These are phyloP conservation scores for Argopecten irradians DNA, from an alignment of 1,140 invertebrate species.

Conservation along the genomic window DNA sequence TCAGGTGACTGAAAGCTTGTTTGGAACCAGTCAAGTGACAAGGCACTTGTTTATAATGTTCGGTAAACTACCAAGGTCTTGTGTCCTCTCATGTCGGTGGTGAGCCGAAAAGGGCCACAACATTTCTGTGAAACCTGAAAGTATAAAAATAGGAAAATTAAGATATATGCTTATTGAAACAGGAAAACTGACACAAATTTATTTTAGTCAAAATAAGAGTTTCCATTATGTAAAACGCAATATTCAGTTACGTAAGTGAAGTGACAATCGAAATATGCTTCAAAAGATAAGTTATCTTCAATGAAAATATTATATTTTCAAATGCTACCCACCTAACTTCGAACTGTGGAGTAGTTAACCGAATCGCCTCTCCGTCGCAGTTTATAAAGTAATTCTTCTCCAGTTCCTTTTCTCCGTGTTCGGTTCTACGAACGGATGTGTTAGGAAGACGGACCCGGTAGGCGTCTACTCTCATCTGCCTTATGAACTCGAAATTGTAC, in stretches of 20 bases:
- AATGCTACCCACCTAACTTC: constrained; percentile 26
- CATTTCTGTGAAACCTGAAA: constrained; percentile 16
- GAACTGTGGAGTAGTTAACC: constrained; percentile 29
- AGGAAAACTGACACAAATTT: too few species aligned
- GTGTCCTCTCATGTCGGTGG: background rate
- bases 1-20: too few species aligned
- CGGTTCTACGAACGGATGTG: background rate
- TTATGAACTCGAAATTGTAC: constrained; percentile 51
- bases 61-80: background rate
- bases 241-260: too few species aligned
- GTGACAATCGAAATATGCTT: too few species aligned
- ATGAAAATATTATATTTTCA: too few species aligned
- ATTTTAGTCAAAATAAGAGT: too few species aligned
- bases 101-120: background rate
- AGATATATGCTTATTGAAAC: too few species aligned
- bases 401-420: background rate
- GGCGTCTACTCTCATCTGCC: constrained; percentile 29
- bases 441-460: constrained; percentile 41
- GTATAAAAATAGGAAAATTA: background rate
- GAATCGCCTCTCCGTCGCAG: constrained; percentile 56
- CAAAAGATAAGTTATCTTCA: too few species aligned
- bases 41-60: background rate
- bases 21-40: background rate
- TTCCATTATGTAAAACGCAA: too few species aligned
- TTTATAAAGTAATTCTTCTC: constrained; percentile 50